Conservation (phyloP, 2,888 invertebrate species). For the Tetanocera ferruginea region DNA sequence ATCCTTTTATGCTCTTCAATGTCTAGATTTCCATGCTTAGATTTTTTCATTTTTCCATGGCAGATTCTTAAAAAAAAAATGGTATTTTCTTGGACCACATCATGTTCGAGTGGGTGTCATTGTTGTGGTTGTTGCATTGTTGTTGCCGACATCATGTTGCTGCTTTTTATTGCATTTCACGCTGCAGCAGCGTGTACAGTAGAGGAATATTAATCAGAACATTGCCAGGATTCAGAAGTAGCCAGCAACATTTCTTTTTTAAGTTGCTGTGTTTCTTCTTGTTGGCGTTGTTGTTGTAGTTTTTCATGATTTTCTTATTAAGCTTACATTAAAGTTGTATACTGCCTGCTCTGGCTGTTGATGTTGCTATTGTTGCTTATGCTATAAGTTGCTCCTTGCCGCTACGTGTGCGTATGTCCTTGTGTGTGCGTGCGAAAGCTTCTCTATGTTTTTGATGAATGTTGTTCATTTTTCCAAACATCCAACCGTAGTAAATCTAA, state of each 20-base stretch:
- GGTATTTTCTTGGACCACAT: neutral
- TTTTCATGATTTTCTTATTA: neutral
- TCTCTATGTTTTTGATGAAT: neutral
- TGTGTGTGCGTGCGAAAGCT: neutral
- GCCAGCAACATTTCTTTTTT: neutral
- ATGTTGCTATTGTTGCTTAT: neutral
- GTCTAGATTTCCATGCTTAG: neutral
- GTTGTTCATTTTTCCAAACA: neutral
- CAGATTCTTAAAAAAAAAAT: neutral
- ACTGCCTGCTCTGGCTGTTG: neutral
- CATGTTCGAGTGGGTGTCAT: neutral
- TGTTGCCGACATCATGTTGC: neutral
- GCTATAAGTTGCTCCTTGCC: neutral
- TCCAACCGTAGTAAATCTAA: constrained; percentile 8
- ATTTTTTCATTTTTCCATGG: neutral
- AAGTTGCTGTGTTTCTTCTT: neutral
- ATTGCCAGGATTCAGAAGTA: constrained; percentile 7
- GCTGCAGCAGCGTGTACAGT: neutral
- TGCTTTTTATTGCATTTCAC: neutral
- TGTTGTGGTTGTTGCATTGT: constrained; percentile 9
- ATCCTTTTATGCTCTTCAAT: neutral
- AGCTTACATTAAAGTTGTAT: neutral
- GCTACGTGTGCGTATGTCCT: neutral
- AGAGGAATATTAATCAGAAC: constrained; percentile 25
- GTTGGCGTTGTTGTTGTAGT: neutral